Evolutionary conservation across 2,797 vertebrate genomes (phyloP).

Genomic region (Sebastes trivittatus): DNA sequence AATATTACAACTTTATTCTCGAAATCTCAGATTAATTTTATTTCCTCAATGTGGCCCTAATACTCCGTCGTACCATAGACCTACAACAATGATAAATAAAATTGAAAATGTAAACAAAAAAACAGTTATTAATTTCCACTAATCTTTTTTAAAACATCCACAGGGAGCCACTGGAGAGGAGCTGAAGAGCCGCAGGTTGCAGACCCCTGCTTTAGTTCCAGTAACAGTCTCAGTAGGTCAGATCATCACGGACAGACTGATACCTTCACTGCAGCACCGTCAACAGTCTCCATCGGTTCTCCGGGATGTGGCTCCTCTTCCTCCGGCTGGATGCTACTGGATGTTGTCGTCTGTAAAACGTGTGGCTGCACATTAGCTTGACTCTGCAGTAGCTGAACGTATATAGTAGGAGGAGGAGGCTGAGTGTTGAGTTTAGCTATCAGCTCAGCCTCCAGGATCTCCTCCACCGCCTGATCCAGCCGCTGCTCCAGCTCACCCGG

Average conservation of each 20-base stretch:
- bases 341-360: not conserved
- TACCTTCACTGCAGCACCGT: slow-evolving; percentile 55
- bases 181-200: no score
- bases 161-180: no score
- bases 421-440: slow-evolving; percentile 43
- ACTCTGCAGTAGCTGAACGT: slow-evolving; percentile 19
- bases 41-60: no score
- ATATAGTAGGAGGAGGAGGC: slow-evolving; percentile 8
- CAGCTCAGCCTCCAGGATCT: slow-evolving; percentile 78
- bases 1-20: no score
- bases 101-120: no score
- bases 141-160: no score
- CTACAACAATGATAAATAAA: no score
- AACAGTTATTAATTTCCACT: no score
- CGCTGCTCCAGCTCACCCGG: slow-evolving; percentile 80
- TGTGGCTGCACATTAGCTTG: not conserved
- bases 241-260: not conserved
- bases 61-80: no score
- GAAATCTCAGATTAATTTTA: no score
- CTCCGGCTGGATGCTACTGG: not conserved
- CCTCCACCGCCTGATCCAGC: slow-evolving; percentile 82
- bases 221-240: not conserved
- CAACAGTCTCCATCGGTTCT: not conserved
- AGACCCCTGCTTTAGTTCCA: no score
- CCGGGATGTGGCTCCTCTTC: slow-evolving; percentile 11